Conservation (phyloP, 2,113 vertebrate species). For the Tricholaema leucomelas region DNA sequence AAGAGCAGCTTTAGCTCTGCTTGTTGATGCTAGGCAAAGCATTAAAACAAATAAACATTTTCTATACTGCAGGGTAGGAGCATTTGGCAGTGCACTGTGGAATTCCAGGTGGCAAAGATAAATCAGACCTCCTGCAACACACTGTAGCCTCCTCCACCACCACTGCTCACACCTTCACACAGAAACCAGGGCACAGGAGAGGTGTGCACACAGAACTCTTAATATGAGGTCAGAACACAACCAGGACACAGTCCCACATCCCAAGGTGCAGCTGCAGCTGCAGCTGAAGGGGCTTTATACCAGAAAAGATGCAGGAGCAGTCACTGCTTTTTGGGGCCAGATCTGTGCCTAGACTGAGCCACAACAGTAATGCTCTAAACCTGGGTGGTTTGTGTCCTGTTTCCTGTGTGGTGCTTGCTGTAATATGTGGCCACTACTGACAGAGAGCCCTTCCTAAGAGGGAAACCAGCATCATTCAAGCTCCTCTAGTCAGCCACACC, state of each 20-base stretch:
- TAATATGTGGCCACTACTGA: background rate
- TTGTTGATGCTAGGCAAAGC: background rate
- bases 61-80: background rate
- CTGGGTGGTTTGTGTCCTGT: background rate
- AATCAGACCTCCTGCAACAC: background rate
- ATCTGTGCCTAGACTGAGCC: background rate
- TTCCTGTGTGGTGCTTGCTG: background rate
- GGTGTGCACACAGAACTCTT: background rate
- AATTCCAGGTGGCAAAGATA: background rate
- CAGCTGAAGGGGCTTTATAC: no score
- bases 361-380: background rate
- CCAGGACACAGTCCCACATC: no score
- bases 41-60: background rate
- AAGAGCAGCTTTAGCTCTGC: background rate
- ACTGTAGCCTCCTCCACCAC: background rate
- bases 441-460: background rate
- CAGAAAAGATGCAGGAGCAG: background rate
- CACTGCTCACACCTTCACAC: background rate
- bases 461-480: background rate
- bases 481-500: background rate
- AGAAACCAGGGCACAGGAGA: background rate
- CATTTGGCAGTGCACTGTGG: background rate
- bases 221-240: background rate
- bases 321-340: background rate
- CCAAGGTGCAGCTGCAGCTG: no score